Evolutionary conservation across 2,113 vertebrate species (phyloP).

Genomic region (Aplodontia rufa): DNA sequence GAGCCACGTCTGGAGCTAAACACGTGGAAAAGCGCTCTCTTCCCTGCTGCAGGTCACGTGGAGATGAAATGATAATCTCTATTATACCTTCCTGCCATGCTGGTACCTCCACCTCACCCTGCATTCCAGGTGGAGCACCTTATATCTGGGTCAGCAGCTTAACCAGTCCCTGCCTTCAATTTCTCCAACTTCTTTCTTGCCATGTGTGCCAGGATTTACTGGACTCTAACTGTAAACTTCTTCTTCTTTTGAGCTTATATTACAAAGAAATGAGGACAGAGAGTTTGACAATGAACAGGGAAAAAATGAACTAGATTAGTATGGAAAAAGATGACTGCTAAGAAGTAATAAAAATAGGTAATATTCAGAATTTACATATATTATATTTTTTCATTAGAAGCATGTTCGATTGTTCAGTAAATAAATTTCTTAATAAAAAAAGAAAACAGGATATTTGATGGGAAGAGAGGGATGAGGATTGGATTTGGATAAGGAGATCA

Average conservation of each 20-base stretch:
- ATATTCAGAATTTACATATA: too few relatives aligned
- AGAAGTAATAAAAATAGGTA: conserved; percentile 2
- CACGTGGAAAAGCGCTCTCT: neutral
- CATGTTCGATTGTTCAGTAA: too few relatives aligned
- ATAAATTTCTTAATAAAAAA: too few relatives aligned
- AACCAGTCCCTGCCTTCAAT: conserved; percentile 5
- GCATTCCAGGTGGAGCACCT: conserved; percentile 12
- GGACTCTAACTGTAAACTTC: neutral
- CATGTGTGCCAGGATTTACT: neutral
- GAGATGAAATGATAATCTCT: conserved; percentile 13
- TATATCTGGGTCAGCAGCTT: conserved; percentile 51
- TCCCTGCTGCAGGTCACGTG: conserved; percentile 39
- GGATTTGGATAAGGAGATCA: neutral
- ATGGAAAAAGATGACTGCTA: neutral
- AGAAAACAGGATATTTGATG: neutral
- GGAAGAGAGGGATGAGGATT: neutral
- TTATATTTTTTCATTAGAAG: too few relatives aligned
- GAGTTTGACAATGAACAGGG: neutral
- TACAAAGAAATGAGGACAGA: neutral
- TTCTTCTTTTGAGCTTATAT: neutral
- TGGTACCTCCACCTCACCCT: neutral
- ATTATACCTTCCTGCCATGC: conserved; percentile 32
- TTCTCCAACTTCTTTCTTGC: neutral
- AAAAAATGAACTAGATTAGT: neutral
- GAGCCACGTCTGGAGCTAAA: conserved; percentile 47